Base-by-base conservation (phyloP, 2,888 invertebrate species). In the Habroteleia sp. region DNA sequence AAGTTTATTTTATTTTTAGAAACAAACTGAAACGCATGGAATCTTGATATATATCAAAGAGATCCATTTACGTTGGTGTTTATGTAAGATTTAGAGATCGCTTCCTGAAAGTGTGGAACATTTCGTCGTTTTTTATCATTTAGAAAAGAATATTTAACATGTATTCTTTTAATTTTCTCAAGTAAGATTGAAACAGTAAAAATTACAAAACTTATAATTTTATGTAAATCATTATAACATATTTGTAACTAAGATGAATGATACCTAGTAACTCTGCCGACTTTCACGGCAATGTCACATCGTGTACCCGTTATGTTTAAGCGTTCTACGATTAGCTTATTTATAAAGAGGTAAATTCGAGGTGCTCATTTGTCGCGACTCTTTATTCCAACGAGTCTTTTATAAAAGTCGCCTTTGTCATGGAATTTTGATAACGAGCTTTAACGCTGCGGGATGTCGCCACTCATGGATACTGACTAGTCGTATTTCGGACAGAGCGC, bases 361-460 rank as follows among this genome's bases (percentile, higher is more conserved):
- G 48, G 35, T 62, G 25, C 33, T 44, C 71, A 44, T 76, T 68
- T 68, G 44, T 71, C 13, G 6, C 17, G 13, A 23, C 41, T 66
- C 56, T 72, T 82, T 80, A 81, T 81, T 78, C 77, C 66, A 74
- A 56, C 71, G 68, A 56, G 74, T 65, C 73, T 76, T 77, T 48
- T 56, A 56, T 52, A 50, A 75, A 69, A 62, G 68, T 81, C 79
- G 81, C 81, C 79, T 82, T 84, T 84, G 84, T 85, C 83, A 83
- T 81, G 85, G 86, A 87, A 86, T 86, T 85, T 85, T 85, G 85
- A 85, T 85, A 85, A 86, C 86, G 85, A 83, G 82, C 80, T 76
- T 68, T 75, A 76, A 78, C 86, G 66, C 85, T 78, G 77, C 83
- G 83, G 84, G 85, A 78, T 66, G 79, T 82, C 84, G 77, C 58